phyloP scores from a whole-genome alignment of 2,888 invertebrate species.

The Plebejus melissa region DNA sequence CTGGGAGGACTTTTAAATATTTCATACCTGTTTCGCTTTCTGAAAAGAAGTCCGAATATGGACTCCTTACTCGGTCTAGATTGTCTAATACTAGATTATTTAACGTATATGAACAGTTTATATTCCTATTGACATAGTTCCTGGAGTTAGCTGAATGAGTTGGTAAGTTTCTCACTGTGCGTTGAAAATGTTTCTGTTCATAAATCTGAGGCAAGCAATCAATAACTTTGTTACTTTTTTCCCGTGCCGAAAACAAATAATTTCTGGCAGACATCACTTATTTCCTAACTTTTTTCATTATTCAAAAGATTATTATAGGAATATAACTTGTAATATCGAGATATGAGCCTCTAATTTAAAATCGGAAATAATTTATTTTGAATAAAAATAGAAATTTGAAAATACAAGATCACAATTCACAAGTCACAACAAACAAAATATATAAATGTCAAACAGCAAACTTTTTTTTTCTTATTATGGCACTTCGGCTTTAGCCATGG shows the following conservation, averaged over 20 bases:
- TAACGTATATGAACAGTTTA: slow-evolving; percentile 58
- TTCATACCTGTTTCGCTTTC: slow-evolving; percentile 66
- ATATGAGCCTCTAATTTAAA: too few species aligned
- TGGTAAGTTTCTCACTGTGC: slow-evolving; percentile 55
- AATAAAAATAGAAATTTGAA: not conserved
- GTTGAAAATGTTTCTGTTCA: slow-evolving; percentile 58
- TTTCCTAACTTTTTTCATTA: slow-evolving; percentile 13
- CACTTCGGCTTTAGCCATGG: too few species aligned
- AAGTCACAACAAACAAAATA: not conserved
- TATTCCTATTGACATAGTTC: slow-evolving; percentile 58
- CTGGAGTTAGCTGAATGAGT: slow-evolving; percentile 58
- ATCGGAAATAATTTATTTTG: too few species aligned
- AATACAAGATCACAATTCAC: not conserved
- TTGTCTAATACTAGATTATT: slow-evolving; percentile 52
- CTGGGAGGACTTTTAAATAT: not conserved
- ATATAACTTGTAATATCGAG: not conserved
- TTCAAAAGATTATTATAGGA: not conserved
- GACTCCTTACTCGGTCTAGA: slow-evolving; percentile 59
- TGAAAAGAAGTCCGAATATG: slow-evolving; percentile 70
- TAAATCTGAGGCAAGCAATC: slow-evolving; percentile 68
- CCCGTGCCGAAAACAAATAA: slow-evolving; percentile 59
- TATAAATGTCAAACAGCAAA: not conserved
- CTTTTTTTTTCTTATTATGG: too few species aligned
- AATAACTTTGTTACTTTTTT: slow-evolving; percentile 62
- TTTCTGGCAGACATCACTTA: slow-evolving; percentile 70